A percentile compares a stretch with the other conserved stretches of the same genome.
These are phyloP conservation scores for Temnothorax curvispinosus DNA, from an alignment of 1,140 invertebrate genomes.

Conservation along the genomic window DNA sequence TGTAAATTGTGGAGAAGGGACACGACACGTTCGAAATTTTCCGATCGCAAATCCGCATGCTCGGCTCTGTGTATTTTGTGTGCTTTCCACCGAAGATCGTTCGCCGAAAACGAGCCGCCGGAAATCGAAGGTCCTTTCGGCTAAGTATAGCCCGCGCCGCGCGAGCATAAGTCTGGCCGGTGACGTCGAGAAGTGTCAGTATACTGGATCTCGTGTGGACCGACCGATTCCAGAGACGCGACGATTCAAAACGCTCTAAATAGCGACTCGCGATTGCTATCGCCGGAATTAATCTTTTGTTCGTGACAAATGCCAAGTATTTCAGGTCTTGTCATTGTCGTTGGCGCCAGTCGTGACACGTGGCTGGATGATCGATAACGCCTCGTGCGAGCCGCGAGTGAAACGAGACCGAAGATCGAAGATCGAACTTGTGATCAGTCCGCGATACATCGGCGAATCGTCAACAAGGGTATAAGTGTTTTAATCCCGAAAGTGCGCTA, in stretches of 20 bases:
- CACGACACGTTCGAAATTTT: conserved; percentile 21
- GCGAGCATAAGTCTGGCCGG: conserved; percentile 66
- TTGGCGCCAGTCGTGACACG: conserved; percentile 17
- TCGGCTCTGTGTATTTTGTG: not conserved
- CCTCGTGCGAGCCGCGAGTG: conserved; percentile 16
- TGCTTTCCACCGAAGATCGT: conserved; percentile 59
- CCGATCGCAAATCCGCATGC: not conserved
- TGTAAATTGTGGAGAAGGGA: not conserved
- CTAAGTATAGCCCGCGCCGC: conserved; percentile 74
- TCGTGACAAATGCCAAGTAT: conserved; percentile 39
- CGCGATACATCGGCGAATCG: not conserved
- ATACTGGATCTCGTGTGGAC: conserved; percentile 66
- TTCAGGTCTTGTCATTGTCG: not conserved
- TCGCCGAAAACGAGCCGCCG: conserved; percentile 73
- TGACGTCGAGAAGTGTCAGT: conserved; percentile 75
- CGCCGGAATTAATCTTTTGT: conserved; percentile 14
- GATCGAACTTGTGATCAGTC: conserved; percentile 42
- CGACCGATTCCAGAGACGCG: conserved; percentile 68
- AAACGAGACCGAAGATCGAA: not conserved
- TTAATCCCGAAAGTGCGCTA: conserved; percentile 1
- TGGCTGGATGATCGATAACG: conserved; percentile 40
- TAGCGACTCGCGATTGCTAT: not conserved
- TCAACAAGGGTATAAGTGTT: not conserved
- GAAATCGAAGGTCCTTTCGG: conserved; percentile 74
- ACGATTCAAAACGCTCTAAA: conserved; percentile 16